Percentiles rank a stretch among this genome's conserved stretches.
These are phyloP conservation scores for Caenorhabditis brenneri DNA, from an alignment of 1,140 invertebrate species.

Conservation along the genomic window DNA sequence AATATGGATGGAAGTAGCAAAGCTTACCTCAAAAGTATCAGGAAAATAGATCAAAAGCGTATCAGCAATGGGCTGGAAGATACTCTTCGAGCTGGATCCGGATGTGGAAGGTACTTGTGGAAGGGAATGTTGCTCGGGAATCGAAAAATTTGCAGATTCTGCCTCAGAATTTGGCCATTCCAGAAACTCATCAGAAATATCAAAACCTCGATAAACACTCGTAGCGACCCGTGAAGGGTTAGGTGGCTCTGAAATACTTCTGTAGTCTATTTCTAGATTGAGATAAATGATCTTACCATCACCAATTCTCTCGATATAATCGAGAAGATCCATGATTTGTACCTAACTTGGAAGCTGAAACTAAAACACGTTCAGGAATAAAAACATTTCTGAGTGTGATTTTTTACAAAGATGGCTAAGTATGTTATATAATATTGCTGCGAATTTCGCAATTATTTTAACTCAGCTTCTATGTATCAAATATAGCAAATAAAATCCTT, in stretches of 20 bases:
- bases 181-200: not conserved
- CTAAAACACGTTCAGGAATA: not conserved
- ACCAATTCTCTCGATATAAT: slow-evolving; percentile 19
- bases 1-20: too few relatives aligned
- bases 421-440: not conserved
- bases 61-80: not conserved
- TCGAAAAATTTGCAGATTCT: not conserved
- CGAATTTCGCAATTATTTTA: slow-evolving; percentile 19
- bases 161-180: slow-evolving; percentile 29
- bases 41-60: not conserved
- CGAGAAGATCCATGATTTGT: slow-evolving; percentile 14
- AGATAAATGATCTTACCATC: not conserved
- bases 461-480: too few relatives aligned
- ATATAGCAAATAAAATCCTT: too few relatives aligned
- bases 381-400: not conserved
- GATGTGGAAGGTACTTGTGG: not conserved
- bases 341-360: not conserved
- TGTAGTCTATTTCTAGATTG: not conserved
- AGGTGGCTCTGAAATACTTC: not conserved
- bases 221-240: not conserved
- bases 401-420: too few relatives aligned
- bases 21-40: not conserved
- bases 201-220: not conserved
- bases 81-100: not conserved
- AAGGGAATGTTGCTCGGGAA: not conserved